Base-by-base conservation (phyloP, 2,113 vertebrate species). In the Melanostigma gelatinosum region DNA sequence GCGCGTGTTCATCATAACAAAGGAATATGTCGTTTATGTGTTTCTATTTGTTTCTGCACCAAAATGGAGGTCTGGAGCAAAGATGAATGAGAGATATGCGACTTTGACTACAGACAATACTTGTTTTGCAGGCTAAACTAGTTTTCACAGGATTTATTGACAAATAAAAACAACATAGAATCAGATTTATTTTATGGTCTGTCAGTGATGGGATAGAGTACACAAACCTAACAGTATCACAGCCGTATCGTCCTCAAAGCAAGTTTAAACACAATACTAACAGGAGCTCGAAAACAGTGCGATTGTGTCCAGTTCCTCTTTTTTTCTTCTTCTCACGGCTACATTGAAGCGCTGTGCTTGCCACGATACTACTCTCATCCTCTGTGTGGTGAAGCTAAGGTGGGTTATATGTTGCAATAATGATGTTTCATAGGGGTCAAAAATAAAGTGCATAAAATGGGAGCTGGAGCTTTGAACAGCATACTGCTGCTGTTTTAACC, bases 341-440 rank as follows among this genome's bases (percentile, higher is more conserved):
- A 0, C 66, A 22, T 65, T 22, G 38, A 61, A 77, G 38, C 36
- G 0, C 79, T 38, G 36, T 76, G 71, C 77, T 77, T 81, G 10
- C 15, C 55, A 63, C 75, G 64, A 77, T 68, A 10, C 68, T 69
- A 32, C 63, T 66, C 36, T 85, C 84, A 81, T 83, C 69, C 42
- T 15, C 44, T 50, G 69, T 42, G 72, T 78, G 74, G 67, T 79
- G 62, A 71, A 75, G 72, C 79, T 80, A 57, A 64, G 73, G 40
- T 63, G 44, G 74, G 71, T 72, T 52, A 10, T n/a, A 29, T 54
- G 76, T 63, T 54, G 40, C 34, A 72, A 4, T 6, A 70, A 48
- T 42, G 10, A n/a, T 13, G 48, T 60, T 24, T 71, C 32, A 34
- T 36, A 71, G 8, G 2, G 22, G 60, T 71, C 0, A 65, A 48